A percentile compares a stretch with the other conserved stretches of the same genome.
Conservation (phyloP, 2,113 vertebrate genomes). For the Nestor notabilis region DNA sequence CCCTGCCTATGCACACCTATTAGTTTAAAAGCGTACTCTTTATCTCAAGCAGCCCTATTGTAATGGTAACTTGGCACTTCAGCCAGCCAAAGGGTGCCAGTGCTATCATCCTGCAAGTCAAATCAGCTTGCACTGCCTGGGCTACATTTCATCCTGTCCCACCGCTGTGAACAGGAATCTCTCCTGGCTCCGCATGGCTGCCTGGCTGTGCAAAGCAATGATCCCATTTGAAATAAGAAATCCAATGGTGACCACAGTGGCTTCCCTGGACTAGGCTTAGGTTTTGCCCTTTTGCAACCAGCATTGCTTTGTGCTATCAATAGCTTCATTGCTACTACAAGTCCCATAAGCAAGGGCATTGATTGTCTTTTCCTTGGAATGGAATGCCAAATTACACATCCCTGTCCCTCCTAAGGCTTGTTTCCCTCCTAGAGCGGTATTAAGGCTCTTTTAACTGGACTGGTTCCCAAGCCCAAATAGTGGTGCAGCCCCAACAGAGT, state of each 20-base stretch:
- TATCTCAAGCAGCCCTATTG: not conserved
- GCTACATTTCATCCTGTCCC: not conserved
- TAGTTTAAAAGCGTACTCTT: not conserved
- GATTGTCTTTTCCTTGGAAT: not conserved
- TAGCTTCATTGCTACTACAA: not conserved
- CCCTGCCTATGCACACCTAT: accelerated
- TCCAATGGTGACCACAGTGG: not conserved
- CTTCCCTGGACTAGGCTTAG: not conserved
- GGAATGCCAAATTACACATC: not conserved
- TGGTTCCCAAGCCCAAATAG: not conserved
- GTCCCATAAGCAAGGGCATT: accelerated
- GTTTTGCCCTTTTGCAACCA: not conserved
- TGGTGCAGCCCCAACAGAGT: not conserved
- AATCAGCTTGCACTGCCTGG: not conserved
- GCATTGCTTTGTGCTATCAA: not conserved
- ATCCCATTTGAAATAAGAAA: not conserved
- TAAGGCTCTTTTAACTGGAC: not conserved
- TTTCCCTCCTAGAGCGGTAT: not conserved
- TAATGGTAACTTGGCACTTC: not conserved
- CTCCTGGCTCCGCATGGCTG: accelerated
- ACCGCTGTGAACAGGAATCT: not conserved
- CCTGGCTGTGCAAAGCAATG: not conserved
- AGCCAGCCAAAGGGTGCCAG: not conserved
- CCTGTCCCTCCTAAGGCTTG: not conserved
- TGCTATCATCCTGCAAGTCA: not conserved